A percentile compares a stretch with the other conserved stretches of the same genome.
These are phyloP conservation scores for Scaeva pyrastri DNA, from an alignment of 2,888 invertebrate species.

Conservation along the genomic window DNA sequence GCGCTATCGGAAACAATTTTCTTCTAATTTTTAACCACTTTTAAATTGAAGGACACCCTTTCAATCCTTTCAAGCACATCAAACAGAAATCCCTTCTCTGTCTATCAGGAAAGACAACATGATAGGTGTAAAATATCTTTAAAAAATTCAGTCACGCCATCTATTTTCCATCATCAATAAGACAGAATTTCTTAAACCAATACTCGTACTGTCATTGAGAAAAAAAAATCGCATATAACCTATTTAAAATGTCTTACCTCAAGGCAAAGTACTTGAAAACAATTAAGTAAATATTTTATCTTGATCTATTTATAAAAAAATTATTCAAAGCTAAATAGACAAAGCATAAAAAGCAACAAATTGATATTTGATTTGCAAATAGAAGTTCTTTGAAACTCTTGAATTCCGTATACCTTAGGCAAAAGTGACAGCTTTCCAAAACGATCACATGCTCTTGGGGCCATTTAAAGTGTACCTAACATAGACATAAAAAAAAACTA, in stretches of 20 bases:
- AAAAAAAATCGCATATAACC: background rate
- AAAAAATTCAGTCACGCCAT: slow-evolving; percentile 63
- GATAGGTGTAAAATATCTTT: slow-evolving; percentile 28
- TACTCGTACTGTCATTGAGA: background rate
- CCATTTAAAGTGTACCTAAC: background rate
- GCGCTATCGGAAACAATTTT: no score
- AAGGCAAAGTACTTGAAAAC: background rate
- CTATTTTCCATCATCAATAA: slow-evolving; percentile 47
- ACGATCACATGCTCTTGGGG: background rate
- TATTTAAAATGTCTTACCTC: background rate
- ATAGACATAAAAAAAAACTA: no score
- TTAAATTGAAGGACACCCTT: no score
- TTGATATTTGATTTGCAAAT: slow-evolving; percentile 2
- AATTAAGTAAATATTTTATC: background rate
- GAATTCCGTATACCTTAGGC: background rate
- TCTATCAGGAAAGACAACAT: slow-evolving; percentile 2
- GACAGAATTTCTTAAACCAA: slow-evolving; percentile 25
- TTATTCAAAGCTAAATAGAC: background rate
- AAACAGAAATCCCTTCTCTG: no score
- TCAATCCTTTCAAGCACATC: no score
- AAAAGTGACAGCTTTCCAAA: slow-evolving; percentile 10
- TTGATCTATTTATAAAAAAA: background rate
- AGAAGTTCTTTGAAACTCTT: background rate
- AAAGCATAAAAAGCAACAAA: slow-evolving; percentile 29
- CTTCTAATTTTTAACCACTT: no score